These are phyloP conservation scores for Eulithis testata DNA, from an alignment of 2,888 invertebrate genomes.

Conservation along the genomic window DNA sequence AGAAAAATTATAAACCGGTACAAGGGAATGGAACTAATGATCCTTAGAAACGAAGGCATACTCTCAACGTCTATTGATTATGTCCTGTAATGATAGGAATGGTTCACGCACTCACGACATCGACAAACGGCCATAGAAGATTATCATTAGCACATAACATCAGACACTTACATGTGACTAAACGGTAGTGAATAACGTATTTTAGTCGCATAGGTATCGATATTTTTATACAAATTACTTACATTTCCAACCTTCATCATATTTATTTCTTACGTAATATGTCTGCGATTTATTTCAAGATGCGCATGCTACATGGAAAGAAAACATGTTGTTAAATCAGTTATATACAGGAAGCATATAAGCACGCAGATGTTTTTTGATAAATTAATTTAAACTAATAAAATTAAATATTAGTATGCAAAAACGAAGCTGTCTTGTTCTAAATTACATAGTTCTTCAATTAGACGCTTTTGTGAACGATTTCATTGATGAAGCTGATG, in stretches of 20 bases:
- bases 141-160: conserved; percentile 10
- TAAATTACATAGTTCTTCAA: neutral
- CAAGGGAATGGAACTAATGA: conserved; percentile 44
- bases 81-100: conserved; percentile 37
- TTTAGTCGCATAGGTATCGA: neutral
- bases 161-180: conserved; percentile 9
- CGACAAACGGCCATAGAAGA: conserved; percentile 31
- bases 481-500: neutral
- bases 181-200: conserved; percentile 5
- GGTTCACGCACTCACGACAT: conserved; percentile 26
- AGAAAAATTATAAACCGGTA: conserved; percentile 45
- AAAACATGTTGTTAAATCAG: too few species aligned
- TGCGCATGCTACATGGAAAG: too few species aligned
- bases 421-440: neutral
- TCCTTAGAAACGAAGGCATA: conserved; percentile 39
- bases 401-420: too few species aligned
- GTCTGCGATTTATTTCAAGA: neutral
- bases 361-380: too few species aligned
- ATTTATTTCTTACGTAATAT: neutral
- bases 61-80: conserved; percentile 32
- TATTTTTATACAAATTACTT: neutral
- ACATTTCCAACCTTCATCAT: neutral
- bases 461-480: neutral
- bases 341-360: too few species aligned
- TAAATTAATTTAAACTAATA: too few species aligned